Evolutionary conservation across 2,113 vertebrate genomes (phyloP).

Genomic region (Orientallactaga bullata): DNA sequence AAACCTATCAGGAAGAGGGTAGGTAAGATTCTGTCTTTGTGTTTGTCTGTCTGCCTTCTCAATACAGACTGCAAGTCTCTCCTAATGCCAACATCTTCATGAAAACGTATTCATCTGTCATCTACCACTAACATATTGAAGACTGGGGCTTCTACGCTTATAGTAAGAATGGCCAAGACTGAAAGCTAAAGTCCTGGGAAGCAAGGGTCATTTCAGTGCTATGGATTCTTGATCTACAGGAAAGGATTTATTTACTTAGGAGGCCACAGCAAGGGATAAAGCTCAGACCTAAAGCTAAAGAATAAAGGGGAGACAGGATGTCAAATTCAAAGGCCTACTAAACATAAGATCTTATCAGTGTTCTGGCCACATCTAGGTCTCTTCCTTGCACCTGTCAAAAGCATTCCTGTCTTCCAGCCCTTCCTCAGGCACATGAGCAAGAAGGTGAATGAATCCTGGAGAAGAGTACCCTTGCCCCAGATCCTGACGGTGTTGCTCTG

Average conservation of each 20-base stretch:
- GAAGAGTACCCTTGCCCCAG: neutral
- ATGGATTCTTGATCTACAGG: neutral
- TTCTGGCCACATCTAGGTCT: neutral
- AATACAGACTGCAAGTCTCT: neutral
- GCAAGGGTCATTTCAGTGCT: neutral
- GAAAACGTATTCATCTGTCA: neutral
- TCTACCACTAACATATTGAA: neutral
- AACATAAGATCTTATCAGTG: neutral
- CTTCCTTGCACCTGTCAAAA: neutral
- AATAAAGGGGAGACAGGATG: neutral
- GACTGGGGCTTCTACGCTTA: neutral
- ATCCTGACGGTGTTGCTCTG: constrained; percentile 25
- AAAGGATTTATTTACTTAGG: neutral
- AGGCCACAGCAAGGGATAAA: neutral
- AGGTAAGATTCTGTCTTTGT: constrained; percentile 61
- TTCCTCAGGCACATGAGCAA: neutral
- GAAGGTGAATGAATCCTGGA: neutral
- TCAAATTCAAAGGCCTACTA: neutral
- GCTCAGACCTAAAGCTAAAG: neutral
- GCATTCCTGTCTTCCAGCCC: neutral
- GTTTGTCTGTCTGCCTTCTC: neutral
- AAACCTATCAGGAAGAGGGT: neutral
- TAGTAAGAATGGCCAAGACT: neutral
- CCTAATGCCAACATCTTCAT: neutral
- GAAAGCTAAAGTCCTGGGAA: neutral